Evolutionary conservation across 1,140 invertebrate genomes (phyloP).

Genomic region (Meloidogyne exigua): DNA sequence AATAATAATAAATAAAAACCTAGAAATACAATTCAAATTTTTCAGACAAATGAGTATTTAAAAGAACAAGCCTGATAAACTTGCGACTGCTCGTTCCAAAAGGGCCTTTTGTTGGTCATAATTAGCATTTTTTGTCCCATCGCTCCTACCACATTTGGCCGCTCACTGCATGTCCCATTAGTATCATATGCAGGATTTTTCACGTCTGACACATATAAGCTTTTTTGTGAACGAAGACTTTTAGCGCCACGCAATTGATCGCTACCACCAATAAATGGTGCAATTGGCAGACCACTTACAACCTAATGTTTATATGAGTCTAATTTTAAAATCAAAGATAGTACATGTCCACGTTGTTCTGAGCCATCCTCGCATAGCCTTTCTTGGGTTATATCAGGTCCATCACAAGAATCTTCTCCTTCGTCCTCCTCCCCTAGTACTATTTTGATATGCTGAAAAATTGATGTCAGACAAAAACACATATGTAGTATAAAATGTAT

Average conservation of each 20-base stretch:
- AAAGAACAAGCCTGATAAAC: slow-evolving; percentile 74
- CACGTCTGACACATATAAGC: not conserved
- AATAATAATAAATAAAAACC: not conserved
- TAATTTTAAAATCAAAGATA: no score
- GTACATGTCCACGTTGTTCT: not conserved
- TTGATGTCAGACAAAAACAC: no score
- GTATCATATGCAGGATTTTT: not conserved
- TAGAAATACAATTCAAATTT: not conserved
- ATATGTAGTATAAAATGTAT: no score
- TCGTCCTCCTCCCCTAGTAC: slow-evolving; percentile 45
- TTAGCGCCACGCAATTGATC: not conserved
- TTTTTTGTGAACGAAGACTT: not conserved
- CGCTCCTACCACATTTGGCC: not conserved
- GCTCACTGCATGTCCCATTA: not conserved
- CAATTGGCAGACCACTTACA: not conserved
- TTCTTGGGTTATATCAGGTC: not conserved
- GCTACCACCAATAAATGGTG: not conserved
- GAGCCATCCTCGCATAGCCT: not conserved
- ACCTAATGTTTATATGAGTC: no score
- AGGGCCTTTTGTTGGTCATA: slow-evolving; percentile 97
- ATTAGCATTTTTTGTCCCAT: slow-evolving; percentile 65
- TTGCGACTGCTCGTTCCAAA: slow-evolving; percentile 99
- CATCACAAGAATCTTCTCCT: slow-evolving; percentile 12
- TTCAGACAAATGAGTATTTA: slow-evolving; percentile 10
- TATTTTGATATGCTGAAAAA: slow-evolving; percentile 47